These are phyloP conservation scores for Myripristis jacobus DNA, from an alignment of 2,797 vertebrate species.

Conservation along the genomic window DNA sequence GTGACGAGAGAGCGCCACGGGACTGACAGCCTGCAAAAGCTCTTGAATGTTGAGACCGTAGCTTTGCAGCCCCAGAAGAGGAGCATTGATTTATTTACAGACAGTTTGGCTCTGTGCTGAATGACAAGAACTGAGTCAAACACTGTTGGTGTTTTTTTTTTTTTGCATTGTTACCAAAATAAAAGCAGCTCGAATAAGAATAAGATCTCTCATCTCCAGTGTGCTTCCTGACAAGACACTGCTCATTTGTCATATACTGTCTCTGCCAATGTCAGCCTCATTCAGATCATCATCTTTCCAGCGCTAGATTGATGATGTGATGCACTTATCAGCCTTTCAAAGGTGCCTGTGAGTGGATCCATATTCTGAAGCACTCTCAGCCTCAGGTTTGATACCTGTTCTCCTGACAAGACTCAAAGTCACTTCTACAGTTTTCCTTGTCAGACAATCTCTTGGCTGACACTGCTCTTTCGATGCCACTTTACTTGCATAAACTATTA, in stretches of 20 bases:
- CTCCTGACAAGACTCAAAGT: constrained; percentile 59
- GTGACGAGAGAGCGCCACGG: constrained; percentile 38
- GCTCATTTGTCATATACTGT: constrained; percentile 68
- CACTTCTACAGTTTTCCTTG: constrained; percentile 24
- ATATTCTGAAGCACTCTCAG: constrained; percentile 52
- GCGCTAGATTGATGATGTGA: constrained; percentile 51
- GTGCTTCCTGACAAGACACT: constrained; percentile 56
- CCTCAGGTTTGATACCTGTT: constrained; percentile 41
- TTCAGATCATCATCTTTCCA: constrained; percentile 53
- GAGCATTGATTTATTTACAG: constrained; percentile 75
- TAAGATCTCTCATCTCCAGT: constrained; percentile 47
- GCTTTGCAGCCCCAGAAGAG: constrained; percentile 55
- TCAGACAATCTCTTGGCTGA: constrained; percentile 24
- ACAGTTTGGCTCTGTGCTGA: constrained; percentile 63
- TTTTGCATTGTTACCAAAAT: constrained; percentile 55
- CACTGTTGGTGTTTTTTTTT: constrained; percentile 37
- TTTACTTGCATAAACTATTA: constrained; percentile 12
- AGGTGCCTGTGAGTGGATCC: constrained; percentile 46
- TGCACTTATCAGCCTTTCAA: constrained; percentile 41
- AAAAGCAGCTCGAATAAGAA: constrained; percentile 54
- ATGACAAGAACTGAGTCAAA: constrained; percentile 59
- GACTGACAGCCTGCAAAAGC: constrained; percentile 53
- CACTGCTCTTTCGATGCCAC: not conserved
- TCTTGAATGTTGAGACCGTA: constrained; percentile 63
- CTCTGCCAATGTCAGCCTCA: constrained; percentile 32